These are phyloP conservation scores for Mionectes olivaceus DNA, from an alignment of 2,797 vertebrate species.

Conservation along the genomic window DNA sequence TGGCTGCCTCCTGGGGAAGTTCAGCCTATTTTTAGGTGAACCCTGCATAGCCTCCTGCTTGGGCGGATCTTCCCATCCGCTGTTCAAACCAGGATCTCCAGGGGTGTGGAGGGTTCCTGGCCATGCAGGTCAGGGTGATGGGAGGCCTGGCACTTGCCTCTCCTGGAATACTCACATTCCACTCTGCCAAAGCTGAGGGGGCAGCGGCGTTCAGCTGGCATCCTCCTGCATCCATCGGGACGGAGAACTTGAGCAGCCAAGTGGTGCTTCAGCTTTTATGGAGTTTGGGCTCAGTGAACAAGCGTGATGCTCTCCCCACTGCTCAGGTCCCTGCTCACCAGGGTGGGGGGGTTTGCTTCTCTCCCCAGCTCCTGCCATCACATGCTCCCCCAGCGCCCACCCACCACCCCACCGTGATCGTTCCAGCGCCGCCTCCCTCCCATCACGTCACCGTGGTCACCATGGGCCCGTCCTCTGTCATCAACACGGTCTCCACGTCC, in stretches of 20 bases:
- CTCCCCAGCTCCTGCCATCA: conserved; percentile 86
- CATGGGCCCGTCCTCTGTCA: conserved; percentile 94
- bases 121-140: accelerated
- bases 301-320: accelerated
- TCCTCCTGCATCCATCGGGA: accelerated
- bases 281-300: accelerated
- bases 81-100: neutral
- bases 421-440: conserved; percentile 89
- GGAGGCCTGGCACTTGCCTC: neutral
- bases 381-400: conserved; percentile 90
- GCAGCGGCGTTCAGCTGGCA: neutral
- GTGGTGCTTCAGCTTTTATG: neutral
- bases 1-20: neutral
- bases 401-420: conserved; percentile 96
- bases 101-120: neutral
- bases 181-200: neutral
- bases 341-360: neutral
- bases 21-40: conserved; percentile 61
- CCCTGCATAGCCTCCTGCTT: neutral
- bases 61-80: neutral
- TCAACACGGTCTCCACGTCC: conserved; percentile 96
- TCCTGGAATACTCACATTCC: accelerated
- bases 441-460: conserved; percentile 98
- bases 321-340: neutral
- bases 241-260: neutral